Evolutionary conservation across 2,888 invertebrate species (phyloP).

Genomic region (Cephus pulcher): DNA sequence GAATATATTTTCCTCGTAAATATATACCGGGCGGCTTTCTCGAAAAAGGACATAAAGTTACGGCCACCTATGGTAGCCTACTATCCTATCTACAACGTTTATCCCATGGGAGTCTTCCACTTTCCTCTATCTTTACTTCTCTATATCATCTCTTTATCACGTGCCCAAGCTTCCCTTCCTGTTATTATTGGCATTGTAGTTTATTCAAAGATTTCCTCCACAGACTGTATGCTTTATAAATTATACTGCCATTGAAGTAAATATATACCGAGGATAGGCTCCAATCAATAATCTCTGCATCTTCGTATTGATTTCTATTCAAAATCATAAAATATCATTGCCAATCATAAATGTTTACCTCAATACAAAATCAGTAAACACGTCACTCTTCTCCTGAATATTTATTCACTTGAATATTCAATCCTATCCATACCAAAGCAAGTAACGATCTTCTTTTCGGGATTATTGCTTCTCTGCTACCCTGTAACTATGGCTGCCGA

Average conservation of each 20-base stretch:
- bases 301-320: background rate
- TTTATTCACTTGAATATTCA: background rate
- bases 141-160: conserved; percentile 5
- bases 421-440: background rate
- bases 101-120: background rate
- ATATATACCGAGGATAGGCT: background rate
- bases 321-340: background rate
- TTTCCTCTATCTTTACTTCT: background rate
- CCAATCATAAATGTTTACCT: background rate
- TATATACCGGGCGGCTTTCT: conserved; percentile 15
- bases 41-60: conserved; percentile 16
- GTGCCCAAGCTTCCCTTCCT: background rate
- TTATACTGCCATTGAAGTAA: background rate
- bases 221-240: background rate
- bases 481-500: background rate
- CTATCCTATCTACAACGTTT: background rate
- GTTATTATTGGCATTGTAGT: background rate
- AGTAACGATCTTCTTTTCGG: background rate
- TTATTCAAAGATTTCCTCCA: background rate
- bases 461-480: background rate
- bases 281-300: background rate
- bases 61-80: background rate
- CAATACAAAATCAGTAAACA: background rate
- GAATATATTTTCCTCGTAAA: background rate
- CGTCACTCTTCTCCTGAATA: background rate